Evolutionary conservation across 2,113 vertebrate species (phyloP), one percentile per base, ranked within the genome.

Genomic region (Gallinago jamesoni): DNA sequence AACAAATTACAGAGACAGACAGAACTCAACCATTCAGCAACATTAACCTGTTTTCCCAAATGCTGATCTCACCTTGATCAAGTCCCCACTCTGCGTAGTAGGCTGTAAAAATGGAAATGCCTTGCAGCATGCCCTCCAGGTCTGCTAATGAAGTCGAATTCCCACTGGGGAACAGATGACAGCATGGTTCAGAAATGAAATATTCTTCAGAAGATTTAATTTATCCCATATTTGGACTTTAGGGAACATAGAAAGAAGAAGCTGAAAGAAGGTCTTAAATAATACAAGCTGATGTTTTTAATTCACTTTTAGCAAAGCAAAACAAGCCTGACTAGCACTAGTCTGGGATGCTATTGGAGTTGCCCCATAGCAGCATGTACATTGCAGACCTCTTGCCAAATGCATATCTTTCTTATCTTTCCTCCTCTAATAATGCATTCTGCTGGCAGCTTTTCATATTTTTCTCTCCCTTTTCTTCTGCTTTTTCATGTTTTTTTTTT

Each of bases 171-270:
- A 81, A 3, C 39, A 87, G 48, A 89, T 25, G 86, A 89, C 85
- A 66, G 48, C 9, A 10, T 39, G 59, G 81, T 89, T 91, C 73
- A 64, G 20, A 94, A 47, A 52, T 77, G n/a, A 74, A 88, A 70
- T 75, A 45, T 56, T 90, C 89, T 87, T 89, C 73, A 81, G 89
- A 92, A 92, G 37, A 50, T 75, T 87, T 82, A 47, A 70, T 90
- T 87, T 70, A 64, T 91, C 45, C n/a, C 1, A 0, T 35, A 27
- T 9, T 68, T 73, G 43, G 30, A 35, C 68, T 89, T 56, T 6
- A 72, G 91, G 43, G 52, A 93, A 57, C 28, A 30, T 39, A 60
- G 56, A 25, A 76, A 74, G 74, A 76, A 88, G 50, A 25, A 79
- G 48, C 53, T 76, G 62, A 84, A 81, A 67, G 45, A 53, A 55